A percentile compares a stretch with the other conserved stretches of the same genome.
Evolutionary conservation across 2,113 vertebrate species (phyloP).

Genomic region (Pampusana beccarii): DNA sequence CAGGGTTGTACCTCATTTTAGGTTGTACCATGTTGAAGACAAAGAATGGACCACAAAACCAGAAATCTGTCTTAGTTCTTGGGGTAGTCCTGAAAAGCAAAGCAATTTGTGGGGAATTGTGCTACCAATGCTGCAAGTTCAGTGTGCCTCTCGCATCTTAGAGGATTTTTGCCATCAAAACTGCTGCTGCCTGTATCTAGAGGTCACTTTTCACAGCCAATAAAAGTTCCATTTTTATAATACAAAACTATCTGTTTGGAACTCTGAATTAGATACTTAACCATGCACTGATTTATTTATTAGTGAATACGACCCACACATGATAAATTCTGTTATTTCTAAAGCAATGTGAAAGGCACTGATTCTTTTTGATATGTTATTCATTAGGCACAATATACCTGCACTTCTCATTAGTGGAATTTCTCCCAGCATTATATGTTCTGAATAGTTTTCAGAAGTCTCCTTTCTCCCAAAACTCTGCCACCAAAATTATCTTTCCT

Average conservation of each 20-base stretch:
- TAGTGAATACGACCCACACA: not conserved
- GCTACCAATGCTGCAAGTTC: not conserved
- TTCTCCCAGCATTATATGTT: not conserved
- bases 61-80: not conserved
- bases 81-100: not conserved
- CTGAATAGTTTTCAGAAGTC: not conserved
- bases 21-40: not conserved
- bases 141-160: accelerated
- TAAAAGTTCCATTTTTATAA: not conserved
- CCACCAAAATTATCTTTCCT: not conserved
- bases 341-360: not conserved
- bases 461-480: not conserved
- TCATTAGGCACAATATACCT: not conserved
- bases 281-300: not conserved
- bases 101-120: not conserved
- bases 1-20: not conserved
- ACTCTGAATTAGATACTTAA: not conserved
- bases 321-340: not conserved
- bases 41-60: not conserved
- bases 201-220: not conserved
- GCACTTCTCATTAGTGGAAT: not conserved
- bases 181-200: not conserved
- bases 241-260: not conserved
- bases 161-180: not conserved
- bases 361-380: not conserved